Conservation (phyloP, 2,888 invertebrate species). For the Trachelus stipa region DNA sequence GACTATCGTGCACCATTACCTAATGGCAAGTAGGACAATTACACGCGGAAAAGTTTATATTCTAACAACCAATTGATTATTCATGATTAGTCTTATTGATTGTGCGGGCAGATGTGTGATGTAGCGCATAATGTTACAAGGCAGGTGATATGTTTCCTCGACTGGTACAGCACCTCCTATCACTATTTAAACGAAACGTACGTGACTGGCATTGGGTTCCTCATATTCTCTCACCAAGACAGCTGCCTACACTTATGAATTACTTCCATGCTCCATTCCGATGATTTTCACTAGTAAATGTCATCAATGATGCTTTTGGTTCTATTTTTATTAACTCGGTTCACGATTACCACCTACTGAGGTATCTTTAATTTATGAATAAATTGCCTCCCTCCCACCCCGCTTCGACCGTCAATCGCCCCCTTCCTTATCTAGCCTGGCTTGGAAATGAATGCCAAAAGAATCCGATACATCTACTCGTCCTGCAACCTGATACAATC, state of each 20-base stretch:
- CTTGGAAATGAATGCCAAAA: background rate
- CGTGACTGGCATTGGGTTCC: background rate
- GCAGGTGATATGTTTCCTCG: slow-evolving; percentile 2
- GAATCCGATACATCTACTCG: background rate
- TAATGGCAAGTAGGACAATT: background rate
- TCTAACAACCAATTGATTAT: background rate
- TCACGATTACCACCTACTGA: background rate
- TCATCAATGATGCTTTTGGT: background rate
- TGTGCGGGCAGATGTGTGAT: background rate
- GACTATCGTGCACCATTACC: background rate
- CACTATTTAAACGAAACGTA: background rate
- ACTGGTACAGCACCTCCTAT: background rate
- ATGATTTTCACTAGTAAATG: background rate
- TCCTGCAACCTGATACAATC: background rate
- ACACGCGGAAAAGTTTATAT: background rate
- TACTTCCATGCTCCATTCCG: background rate
- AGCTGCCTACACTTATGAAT: background rate
- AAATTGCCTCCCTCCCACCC: background rate
- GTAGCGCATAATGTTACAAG: background rate
- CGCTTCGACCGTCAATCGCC: background rate
- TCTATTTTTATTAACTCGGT: background rate
- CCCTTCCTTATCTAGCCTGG: background rate
- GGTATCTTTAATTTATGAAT: background rate
- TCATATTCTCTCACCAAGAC: background rate
- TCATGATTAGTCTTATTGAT: background rate